These are phyloP conservation scores for Phenganax stokvisi DNA, from an alignment of 92 coral and sea anemone species.

Conservation along the genomic window DNA sequence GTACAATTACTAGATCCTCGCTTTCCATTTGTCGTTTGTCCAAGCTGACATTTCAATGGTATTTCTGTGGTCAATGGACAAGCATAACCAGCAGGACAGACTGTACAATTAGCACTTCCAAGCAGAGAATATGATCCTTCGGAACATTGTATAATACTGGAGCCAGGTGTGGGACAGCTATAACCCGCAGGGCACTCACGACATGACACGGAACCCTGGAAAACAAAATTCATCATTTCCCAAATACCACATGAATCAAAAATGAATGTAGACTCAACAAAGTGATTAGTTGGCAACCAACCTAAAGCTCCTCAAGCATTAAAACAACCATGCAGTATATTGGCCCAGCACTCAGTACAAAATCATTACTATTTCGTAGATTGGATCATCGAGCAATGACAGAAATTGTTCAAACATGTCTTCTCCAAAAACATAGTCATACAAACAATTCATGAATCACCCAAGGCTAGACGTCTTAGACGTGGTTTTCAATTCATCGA, in stretches of 20 bases:
- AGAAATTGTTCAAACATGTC: too few relatives aligned
- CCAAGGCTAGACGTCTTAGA: too few relatives aligned
- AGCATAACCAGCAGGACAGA: conserved; percentile 88
- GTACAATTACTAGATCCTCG: conserved; percentile 64
- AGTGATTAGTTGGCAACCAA: too few relatives aligned
- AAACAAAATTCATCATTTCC: neutral
- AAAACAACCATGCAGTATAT: neutral
- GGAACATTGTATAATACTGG: conserved; percentile 50
- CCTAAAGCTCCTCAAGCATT: neutral
- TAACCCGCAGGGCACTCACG: conserved; percentile 82
- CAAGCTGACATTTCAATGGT: conserved; percentile 74
- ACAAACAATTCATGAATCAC: too few relatives aligned
- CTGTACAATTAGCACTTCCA: conserved; percentile 82
- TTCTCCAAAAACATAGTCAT: too few relatives aligned
- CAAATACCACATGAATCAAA: too few relatives aligned
- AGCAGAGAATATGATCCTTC: conserved; percentile 66
- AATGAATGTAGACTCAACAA: too few relatives aligned
- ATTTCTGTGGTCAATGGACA: conserved; percentile 67
- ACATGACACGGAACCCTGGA: conserved; percentile 80
- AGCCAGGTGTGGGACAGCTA: conserved; percentile 79
- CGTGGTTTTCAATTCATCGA: too few relatives aligned
- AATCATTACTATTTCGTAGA: too few relatives aligned
- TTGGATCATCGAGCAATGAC: too few relatives aligned
- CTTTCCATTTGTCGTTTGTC: conserved; percentile 72
- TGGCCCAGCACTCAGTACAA: neutral